These are phyloP conservation scores for Ibidorhyncha struthersii DNA, from an alignment of 2,113 vertebrate species.

Conservation along the genomic window DNA sequence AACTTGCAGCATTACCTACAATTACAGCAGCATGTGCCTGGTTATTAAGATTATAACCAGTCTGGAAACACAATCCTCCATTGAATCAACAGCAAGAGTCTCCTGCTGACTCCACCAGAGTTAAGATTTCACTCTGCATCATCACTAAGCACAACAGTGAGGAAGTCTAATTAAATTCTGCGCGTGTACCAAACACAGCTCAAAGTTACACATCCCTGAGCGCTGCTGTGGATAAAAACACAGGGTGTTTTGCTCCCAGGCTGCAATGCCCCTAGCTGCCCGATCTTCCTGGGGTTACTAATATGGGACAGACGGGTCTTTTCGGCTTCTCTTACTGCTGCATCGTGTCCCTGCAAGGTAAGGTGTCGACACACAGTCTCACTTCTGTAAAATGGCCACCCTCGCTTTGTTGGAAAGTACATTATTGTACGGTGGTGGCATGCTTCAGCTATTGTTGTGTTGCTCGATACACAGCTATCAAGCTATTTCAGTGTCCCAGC, in stretches of 20 bases:
- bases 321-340: background rate
- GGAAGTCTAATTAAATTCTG: background rate
- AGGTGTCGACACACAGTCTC: background rate
- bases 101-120: background rate
- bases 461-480: background rate
- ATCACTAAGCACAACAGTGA: background rate
- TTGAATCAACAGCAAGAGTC: background rate
- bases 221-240: fast-evolving
- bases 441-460: background rate
- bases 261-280: background rate
- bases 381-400: background rate
- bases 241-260: background rate
- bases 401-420: background rate
- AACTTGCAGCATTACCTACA: background rate
- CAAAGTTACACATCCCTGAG: background rate
- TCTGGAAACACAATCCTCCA: background rate
- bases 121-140: background rate
- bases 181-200: background rate
- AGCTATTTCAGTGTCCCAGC: background rate
- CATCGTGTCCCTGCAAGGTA: background rate
- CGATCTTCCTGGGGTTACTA: background rate
- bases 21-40: background rate
- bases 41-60: background rate
- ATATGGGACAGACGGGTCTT: background rate
- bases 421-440: background rate